These are phyloP conservation scores for Limenitis camilla DNA, from an alignment of 2,888 invertebrate species.

Conservation along the genomic window DNA sequence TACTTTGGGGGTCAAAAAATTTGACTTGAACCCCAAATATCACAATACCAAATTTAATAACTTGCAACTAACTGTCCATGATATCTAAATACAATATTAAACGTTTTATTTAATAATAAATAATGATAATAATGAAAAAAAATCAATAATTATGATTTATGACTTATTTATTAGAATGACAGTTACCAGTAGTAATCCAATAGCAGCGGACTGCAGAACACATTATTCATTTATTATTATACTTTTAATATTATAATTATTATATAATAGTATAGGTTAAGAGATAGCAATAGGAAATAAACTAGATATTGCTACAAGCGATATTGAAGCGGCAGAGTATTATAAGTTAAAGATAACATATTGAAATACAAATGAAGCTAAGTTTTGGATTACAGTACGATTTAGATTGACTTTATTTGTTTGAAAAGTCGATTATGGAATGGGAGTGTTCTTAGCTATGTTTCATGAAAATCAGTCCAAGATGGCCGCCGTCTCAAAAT, in stretches of 20 bases:
- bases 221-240: slow-evolving; percentile 43
- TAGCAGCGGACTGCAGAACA: slow-evolving; percentile 82
- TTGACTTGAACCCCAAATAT: too few relatives aligned
- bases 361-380: slow-evolving; percentile 14
- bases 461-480: too few relatives aligned
- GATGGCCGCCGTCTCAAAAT: too few relatives aligned
- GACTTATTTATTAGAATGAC: slow-evolving; percentile 47
- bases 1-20: too few relatives aligned
- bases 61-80: too few relatives aligned
- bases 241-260: slow-evolving; percentile 31
- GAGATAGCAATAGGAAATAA: slow-evolving; percentile 21
- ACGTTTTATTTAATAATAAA: slow-evolving; percentile 25
- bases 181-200: slow-evolving; percentile 85
- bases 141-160: slow-evolving; percentile 43
- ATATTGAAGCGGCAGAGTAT: slow-evolving; percentile 11
- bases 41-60: too few relatives aligned
- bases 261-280: slow-evolving; percentile 17
- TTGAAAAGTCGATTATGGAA: too few relatives aligned
- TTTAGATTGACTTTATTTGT: background rate
- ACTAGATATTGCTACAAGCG: slow-evolving; percentile 8
- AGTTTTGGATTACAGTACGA: slow-evolving; percentile 14
- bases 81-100: slow-evolving; percentile 23
- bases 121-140: slow-evolving; percentile 34
- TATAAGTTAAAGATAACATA: slow-evolving; percentile 10
- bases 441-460: too few relatives aligned